A percentile compares a stretch with the other conserved stretches of the same genome.
Evolutionary conservation across 1,140 invertebrate genomes (phyloP).

Genomic region (Octopus sinensis): DNA sequence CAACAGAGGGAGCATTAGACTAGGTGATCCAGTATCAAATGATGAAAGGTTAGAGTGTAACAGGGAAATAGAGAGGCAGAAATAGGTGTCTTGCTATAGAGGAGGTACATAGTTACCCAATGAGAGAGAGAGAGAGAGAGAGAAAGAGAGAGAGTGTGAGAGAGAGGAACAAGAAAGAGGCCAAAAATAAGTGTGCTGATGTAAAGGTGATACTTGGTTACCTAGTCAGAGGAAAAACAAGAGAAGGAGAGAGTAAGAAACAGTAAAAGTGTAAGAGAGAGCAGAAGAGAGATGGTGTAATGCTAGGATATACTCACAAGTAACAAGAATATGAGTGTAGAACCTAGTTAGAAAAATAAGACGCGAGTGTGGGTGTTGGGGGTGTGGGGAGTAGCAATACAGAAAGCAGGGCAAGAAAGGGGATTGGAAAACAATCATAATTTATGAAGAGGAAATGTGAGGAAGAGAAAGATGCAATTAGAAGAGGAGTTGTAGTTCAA

Average conservation of each 20-base stretch:
- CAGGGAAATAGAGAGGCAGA: too few relatives aligned
- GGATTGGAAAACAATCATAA: too few relatives aligned
- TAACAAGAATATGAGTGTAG: neutral
- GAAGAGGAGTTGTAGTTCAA: too few relatives aligned
- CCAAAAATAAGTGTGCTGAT: neutral
- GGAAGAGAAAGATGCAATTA: neutral
- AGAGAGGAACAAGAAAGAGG: neutral
- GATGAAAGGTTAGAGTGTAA: too few relatives aligned
- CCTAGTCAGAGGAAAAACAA: neutral
- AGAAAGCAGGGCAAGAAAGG: neutral
- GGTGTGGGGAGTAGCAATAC: neutral
- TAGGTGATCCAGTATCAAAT: too few relatives aligned
- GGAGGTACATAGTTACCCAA: too few relatives aligned
- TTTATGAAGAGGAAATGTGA: neutral
- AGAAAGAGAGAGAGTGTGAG: neutral
- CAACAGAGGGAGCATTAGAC: too few relatives aligned
- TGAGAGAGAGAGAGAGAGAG: neutral
- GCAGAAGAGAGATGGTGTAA: neutral
- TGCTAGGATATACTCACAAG: neutral
- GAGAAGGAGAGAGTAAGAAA: neutral
- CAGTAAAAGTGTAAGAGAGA: neutral
- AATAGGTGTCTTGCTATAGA: too few relatives aligned
- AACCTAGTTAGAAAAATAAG: neutral
- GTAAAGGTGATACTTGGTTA: too few relatives aligned
- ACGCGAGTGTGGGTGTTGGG: neutral